Conservation (phyloP, 2,113 vertebrate species). For the Aptenodytes patagonicus region DNA sequence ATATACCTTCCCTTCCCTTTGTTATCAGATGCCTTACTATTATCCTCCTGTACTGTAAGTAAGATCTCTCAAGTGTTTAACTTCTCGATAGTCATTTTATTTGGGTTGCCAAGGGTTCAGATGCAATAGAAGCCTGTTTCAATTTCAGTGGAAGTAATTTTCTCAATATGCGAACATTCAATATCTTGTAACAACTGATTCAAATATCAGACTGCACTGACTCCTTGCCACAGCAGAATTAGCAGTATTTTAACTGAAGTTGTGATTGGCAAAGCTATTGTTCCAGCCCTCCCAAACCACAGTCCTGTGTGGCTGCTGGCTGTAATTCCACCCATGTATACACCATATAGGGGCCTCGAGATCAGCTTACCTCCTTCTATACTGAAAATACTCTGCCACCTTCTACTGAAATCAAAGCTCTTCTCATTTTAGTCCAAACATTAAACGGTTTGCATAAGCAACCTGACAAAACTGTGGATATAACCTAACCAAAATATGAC, state of each 20-base stretch:
- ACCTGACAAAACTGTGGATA: neutral
- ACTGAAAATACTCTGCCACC: neutral
- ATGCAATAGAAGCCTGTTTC: neutral
- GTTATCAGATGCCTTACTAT: neutral
- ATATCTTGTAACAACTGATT: neutral
- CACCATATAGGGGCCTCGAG: neutral
- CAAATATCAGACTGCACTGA: neutral
- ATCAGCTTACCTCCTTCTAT: neutral
- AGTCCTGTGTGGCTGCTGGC: neutral
- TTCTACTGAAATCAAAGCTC: neutral
- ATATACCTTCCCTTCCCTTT: neutral
- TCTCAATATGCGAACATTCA: neutral
- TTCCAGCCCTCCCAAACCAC: neutral
- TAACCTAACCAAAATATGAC: neutral
- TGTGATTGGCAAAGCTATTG: neutral
- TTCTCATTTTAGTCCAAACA: neutral
- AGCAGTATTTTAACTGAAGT: neutral
- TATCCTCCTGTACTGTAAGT: neutral
- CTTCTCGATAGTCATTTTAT: neutral
- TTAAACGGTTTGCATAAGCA: accelerated
- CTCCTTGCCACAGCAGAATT: neutral
- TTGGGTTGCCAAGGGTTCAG: neutral
- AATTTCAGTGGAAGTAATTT: neutral
- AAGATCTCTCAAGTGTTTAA: neutral
- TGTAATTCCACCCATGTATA: neutral